These are phyloP conservation scores for Brachirus orientalis DNA, from an alignment of 2,113 vertebrate genomes.

Conservation along the genomic window DNA sequence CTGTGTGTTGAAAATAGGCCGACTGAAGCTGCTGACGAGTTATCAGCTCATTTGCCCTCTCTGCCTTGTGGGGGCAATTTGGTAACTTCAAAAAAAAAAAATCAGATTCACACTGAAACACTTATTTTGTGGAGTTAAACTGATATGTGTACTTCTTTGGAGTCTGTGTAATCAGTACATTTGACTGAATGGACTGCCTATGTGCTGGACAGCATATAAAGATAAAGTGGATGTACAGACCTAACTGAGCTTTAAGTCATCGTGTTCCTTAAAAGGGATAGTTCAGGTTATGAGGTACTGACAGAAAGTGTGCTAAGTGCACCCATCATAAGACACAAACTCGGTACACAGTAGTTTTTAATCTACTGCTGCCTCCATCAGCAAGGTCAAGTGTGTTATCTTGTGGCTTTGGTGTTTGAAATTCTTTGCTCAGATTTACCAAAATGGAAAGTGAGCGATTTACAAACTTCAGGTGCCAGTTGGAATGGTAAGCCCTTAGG, in stretches of 20 bases:
- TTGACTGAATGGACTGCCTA: constrained; percentile 30
- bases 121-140: constrained; percentile 22
- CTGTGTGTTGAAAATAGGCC: constrained; percentile 30
- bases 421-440: too few relatives aligned
- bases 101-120: background rate
- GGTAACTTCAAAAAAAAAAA: constrained; percentile 27
- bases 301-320: too few relatives aligned
- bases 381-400: too few relatives aligned
- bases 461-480: too few relatives aligned
- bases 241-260: constrained; percentile 37
- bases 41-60: constrained; percentile 46
- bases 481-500: too few relatives aligned
- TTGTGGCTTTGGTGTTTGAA: too few relatives aligned
- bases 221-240: constrained; percentile 18
- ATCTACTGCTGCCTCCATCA: too few relatives aligned
- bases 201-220: constrained; percentile 3
- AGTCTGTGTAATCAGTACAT: constrained; percentile 19
- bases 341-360: too few relatives aligned
- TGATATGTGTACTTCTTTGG: constrained; percentile 36
- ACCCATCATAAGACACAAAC: too few relatives aligned
- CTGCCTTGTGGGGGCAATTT: constrained; percentile 41
- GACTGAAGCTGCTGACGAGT: constrained; percentile 18
- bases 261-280: too few relatives aligned
- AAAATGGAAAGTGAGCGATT: too few relatives aligned
- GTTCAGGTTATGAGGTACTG: too few relatives aligned